Base-by-base conservation (phyloP, 2,113 vertebrate genomes). In the Pogonocichla stellata region DNA sequence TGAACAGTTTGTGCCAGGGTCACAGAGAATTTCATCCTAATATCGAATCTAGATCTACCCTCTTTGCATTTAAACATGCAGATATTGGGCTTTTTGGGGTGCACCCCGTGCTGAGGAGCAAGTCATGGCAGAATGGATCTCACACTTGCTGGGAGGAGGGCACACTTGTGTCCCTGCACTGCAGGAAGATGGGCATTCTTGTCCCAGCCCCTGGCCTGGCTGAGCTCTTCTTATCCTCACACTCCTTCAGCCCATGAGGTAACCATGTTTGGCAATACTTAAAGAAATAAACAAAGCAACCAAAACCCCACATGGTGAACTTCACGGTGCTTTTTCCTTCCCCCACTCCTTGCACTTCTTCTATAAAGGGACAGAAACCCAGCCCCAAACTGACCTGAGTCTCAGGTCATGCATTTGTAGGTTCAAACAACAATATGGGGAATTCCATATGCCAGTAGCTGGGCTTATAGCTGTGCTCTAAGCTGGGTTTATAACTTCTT, bases 121-220 rank as follows among this genome's bases (percentile, higher is more conserved):
- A 24, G 25, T 1, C 0, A 2, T 28, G 62, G 53, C 33, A 67
- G 28, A 10, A 4, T 0, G 5, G 34, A 19, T 54, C 77, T 57
- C 62, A 48, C 3, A 19, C 28, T 16, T 4, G 0, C 36, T 40
- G n/a, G 20, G 31, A 80, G 26, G 1, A 7, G 15, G 25, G 12
- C 24, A 67, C 1, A 1, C 8, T 20, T 8, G n/a, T 50, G 31
- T 77, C 34, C 48, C 57, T 62, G n/a, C 31, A 7, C 22, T 26
- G 28, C 0, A 1, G 42, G 34, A 34, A 50, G 13, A 8, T 22
- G 36, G 38, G 2, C 2, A 1, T 48, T 45, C 56, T 40, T 80
- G 51, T 51, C 45, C 40, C 69, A 78, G 42, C 15, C 40, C 31
- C 22, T 75, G 11, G 12, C 43, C 43, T 60, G 42, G 47, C 28